Evolutionary conservation across 2,113 vertebrate species (phyloP), one percentile per base, ranked within the genome.

Genomic region (Anguilla rostrata): DNA sequence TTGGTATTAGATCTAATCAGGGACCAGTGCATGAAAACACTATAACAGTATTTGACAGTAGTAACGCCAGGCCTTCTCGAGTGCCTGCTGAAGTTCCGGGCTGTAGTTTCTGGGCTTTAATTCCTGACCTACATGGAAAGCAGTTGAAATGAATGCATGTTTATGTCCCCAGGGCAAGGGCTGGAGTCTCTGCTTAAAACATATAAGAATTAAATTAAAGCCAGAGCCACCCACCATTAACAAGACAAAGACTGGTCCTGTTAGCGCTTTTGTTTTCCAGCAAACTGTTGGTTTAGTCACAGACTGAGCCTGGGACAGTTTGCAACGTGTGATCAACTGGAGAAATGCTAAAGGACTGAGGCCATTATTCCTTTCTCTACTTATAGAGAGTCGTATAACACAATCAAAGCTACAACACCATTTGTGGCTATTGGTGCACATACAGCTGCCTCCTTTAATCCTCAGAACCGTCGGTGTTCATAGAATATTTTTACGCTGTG

Each of bases 391-490:
- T 41, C 16, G n/a, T n/a, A 34, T 34, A 9, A 29, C 14, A 29
- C 0, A 78, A 39, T 29, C 26, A 34, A 39, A 78, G 75, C 2
- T 80, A 80, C 78, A 80, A 39, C 20, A 5, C 18, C 14, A 41
- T 18, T 18, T 80, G 39, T 81, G 57, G 40, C 39, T 63, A 46
- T 66, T 86, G 80, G 60, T 16, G 40, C 79, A 86, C 60, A 87
- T 53, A 39, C 56, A 56, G 34, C 29, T 57, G 63, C 66, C 39
- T 75, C 83, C 40, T 26, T 29, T 29, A 29, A 29, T 60, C 53
- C 85, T 53, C 49, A 9, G 1, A 53, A 53, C 49, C 22, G n/a
- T 66, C 57, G 71, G 34, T 43, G 39, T 0, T 82, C 43, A 43
- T 18, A 2, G 66, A 83, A 82, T 78, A 66, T 29, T 53, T 60